A percentile compares a stretch with the other conserved stretches of the same genome.
Conservation (phyloP, 2,797 vertebrate species). For the Anguilla pacifica region DNA sequence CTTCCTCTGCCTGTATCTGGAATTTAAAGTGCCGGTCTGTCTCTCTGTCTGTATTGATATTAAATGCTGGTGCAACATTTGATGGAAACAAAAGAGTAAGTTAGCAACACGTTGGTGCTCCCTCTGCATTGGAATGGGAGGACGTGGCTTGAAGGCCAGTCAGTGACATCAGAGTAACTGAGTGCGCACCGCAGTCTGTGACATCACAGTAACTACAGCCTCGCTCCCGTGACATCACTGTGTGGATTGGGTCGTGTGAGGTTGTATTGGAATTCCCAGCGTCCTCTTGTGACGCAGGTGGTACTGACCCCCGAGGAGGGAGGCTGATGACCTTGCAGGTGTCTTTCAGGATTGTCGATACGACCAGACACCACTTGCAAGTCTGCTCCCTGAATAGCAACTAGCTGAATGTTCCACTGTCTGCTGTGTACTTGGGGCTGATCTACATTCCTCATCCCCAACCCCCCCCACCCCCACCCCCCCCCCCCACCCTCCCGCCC, state of each 20-base stretch:
- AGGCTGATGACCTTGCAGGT: not conserved
- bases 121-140: too few relatives aligned
- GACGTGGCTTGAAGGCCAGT: too few relatives aligned
- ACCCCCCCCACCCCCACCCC: too few relatives aligned
- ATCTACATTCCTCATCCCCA: not conserved
- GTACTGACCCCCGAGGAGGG: not conserved
- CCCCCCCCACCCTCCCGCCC: too few relatives aligned
- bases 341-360: conserved; percentile 10
- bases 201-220: not conserved
- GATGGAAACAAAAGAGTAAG: too few relatives aligned
- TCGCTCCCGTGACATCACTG: not conserved
- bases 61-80: too few relatives aligned
- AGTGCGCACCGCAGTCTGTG: not conserved
- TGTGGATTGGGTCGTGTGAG: too few relatives aligned
- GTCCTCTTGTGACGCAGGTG: not conserved
- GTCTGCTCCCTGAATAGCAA: not conserved
- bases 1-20: too few relatives aligned
- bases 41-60: too few relatives aligned
- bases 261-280: not conserved
- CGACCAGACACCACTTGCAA: not conserved
- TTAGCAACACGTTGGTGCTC: too few relatives aligned
- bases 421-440: not conserved
- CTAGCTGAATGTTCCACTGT: not conserved
- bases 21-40: too few relatives aligned
- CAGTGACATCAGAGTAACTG: too few relatives aligned